Percentiles rank a stretch among this genome's conserved stretches.
Evolutionary conservation across 1,140 invertebrate genomes (phyloP).

Genomic region (Mylabris phalerata): DNA sequence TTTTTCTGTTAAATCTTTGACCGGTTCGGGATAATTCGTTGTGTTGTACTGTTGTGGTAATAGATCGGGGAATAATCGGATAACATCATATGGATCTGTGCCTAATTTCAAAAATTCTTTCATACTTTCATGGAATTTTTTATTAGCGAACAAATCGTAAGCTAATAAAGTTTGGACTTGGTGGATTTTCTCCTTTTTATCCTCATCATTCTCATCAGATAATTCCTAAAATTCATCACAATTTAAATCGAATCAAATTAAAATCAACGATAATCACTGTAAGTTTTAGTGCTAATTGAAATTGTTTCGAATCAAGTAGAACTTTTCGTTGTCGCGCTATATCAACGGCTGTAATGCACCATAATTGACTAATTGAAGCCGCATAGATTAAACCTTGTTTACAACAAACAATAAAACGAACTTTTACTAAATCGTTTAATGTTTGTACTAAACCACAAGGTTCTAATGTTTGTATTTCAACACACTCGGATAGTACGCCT

Average conservation of each 20-base stretch:
- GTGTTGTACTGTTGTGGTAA: constrained; percentile 59
- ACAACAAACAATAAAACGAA: constrained; percentile 57
- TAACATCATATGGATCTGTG: constrained; percentile 91
- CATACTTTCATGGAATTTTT: constrained; percentile 85
- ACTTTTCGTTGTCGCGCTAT: constrained; percentile 73
- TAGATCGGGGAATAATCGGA: constrained; percentile 86
- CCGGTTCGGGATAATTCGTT: constrained; percentile 48
- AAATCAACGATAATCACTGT: constrained; percentile 58
- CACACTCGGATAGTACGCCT: constrained; percentile 68
- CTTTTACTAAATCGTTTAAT: constrained; percentile 61
- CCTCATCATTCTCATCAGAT: constrained; percentile 71
- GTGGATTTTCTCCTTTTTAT: constrained; percentile 73
- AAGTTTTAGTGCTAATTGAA: constrained; percentile 86
- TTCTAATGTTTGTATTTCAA: constrained; percentile 62
- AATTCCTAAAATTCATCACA: constrained; percentile 59
- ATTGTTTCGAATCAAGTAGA: constrained; percentile 81
- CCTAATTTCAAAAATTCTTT: constrained; percentile 80
- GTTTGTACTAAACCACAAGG: constrained; percentile 67
- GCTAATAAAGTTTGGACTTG: constrained; percentile 88
- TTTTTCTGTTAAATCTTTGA: constrained; percentile 62
- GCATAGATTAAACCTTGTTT: constrained; percentile 75
- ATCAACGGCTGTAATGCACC: constrained; percentile 74
- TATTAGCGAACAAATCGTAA: constrained; percentile 82
- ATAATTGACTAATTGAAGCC: constrained; percentile 78
- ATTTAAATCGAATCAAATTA: neutral